Evolutionary conservation across 2,888 invertebrate genomes (phyloP), one percentile per base, ranked within the genome.

Genomic region (Gymnoscelis rufifasciata): DNA sequence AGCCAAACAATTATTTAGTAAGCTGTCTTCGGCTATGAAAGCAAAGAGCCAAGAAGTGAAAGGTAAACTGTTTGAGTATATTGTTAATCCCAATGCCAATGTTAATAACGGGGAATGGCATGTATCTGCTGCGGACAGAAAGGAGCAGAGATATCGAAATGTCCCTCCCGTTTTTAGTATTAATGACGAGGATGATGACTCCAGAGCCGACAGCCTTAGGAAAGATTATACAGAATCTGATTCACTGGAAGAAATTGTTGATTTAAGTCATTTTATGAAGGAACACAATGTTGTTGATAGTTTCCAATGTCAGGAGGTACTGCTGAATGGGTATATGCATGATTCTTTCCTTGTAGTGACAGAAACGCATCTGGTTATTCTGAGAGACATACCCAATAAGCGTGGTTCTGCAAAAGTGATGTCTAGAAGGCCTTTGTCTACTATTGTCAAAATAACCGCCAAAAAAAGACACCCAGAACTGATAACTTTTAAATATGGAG

Each of bases 401-500:
- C 92, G 92, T 66, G 96, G 95, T 1, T 91, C 92, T 57, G 97
- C 95, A 0, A 94, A 95, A 74, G 92, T 98, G 0, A 93, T 97
- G 67, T 95, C 96, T 0, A 92, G 95, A 52, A 91, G 98, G 43
- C 95, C 96, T 0, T 88, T 99, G 42, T 94, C 96, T 1, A 95
- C 95, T 39, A 96, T 99, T 62, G 96, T 98, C 6, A 97, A 97
- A 88, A 99, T 99, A 52, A 99, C 99, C 0, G 97, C 98, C 7
- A 97, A 97, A 75, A 97, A 97, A 76, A 92, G 94, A 45, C 95
- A 96, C 74, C 98, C 98, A 0, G 97, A 99, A 81, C 88, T 99
- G 62, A 97, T 99, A 53, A 99, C 99, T 0, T 98, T 99, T 78
- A 97, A 97, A 76, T 98, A 98, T 75, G 97, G 98, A 3, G 90